Evolutionary conservation across 2,113 vertebrate species (phyloP), one percentile per base, ranked within the genome.

Genomic region (Orycteropus afer): DNA sequence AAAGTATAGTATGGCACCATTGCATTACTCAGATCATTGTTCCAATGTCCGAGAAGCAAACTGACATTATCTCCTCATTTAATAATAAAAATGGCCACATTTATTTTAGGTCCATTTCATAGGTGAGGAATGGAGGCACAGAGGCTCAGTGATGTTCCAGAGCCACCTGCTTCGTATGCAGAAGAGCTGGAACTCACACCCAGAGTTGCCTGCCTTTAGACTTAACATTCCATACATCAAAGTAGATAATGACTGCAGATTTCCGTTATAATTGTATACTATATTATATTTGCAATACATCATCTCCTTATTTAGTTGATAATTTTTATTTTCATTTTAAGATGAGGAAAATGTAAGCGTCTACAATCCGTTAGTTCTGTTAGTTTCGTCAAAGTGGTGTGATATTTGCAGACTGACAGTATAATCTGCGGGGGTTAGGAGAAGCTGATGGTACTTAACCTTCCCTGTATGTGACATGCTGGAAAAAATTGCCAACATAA

Each of bases 341-440:
- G 73, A 55, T 18, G 37, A 61, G 32, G 25, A 12, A 53, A 65
- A 59, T 0, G 13, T 32, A 83, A 78, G 61, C 37, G 34, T 90
- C 53, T 71, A 71, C 2, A 49, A 42, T 20, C 45, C 55, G 67
- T 86, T 2, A 4, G 63, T 86, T 93, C 81, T 55, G n/a, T 80
- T 10, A 59, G 85, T 78, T 82, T 86, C 55, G 53, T 71, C 57
- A 87, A 85, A 95, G 23, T 61, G 78, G 67, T 90, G 85, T 65
- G 93, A 76, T 92, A 89, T 95, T 92, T 93, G 89, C 87, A 82
- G 90, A 89, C 73, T 47, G 42, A 76, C 29, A 80, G 57, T 61
- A 32, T 91, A 93, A 90, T 83, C 61, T 51, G 59, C 57, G 2
- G 37, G 86, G 61, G 67, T 85, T 76, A 89, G 61, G 13, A 76